These are phyloP conservation scores for Sardinella longiceps DNA, from an alignment of 2,797 vertebrate genomes.

Conservation along the genomic window DNA sequence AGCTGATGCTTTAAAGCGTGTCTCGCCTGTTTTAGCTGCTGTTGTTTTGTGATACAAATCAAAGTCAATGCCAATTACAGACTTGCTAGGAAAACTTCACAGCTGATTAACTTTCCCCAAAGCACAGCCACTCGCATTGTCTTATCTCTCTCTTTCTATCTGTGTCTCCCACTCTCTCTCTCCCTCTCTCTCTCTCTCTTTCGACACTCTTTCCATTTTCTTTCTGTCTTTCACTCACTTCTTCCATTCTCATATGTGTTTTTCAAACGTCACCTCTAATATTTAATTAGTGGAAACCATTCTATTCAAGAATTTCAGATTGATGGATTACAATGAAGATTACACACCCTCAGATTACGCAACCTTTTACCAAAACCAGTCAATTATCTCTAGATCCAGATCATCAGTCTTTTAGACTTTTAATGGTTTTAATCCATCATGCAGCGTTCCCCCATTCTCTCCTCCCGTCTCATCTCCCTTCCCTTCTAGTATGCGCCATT, in stretches of 20 bases:
- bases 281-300: background rate
- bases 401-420: background rate
- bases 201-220: constrained; percentile 45
- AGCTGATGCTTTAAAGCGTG: background rate
- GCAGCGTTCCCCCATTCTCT: constrained; percentile 24
- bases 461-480: constrained; percentile 54
- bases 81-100: background rate
- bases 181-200: too few relatives aligned
- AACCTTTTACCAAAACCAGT: background rate
- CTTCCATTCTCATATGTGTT: background rate
- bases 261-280: background rate
- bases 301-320: background rate
- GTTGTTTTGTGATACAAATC: background rate
- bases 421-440: background rate
- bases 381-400: too few relatives aligned
- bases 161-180: too few relatives aligned
- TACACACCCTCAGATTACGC: too few relatives aligned
- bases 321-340: background rate
- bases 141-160: constrained; percentile 40
- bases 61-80: background rate
- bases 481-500: constrained; percentile 44
- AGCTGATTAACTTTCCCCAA: constrained; percentile 15
- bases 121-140: background rate
- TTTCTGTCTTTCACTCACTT: too few relatives aligned
- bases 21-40: background rate